Evolutionary conservation across 1,140 invertebrate genomes (phyloP), one percentile per base, ranked within the genome.

Genomic region (Drosophila funebris): DNA sequence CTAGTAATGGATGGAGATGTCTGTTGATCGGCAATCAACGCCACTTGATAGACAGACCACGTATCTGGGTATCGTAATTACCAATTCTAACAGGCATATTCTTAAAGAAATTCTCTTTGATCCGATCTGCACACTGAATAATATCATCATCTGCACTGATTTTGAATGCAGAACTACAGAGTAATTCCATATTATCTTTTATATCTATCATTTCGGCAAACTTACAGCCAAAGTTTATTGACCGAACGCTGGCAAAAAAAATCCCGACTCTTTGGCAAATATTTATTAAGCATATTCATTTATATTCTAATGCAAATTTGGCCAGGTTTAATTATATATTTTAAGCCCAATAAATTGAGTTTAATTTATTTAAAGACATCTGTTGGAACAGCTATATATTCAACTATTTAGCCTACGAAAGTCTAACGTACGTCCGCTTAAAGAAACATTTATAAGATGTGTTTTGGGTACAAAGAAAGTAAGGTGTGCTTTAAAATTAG

Each of bases 1-100:
- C 80, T 63, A 76, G 76, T 79, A 74, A 62, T 58, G 72, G 70
- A 79, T 70, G 44, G 54, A 64, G 63, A 67, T 73, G 70, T 73
- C 52, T 41, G 52, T 31, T 39, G 57, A 69, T 68, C 53, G 62
- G 11, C 66, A 73, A 60, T 72, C 48, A 57, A 60, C 56, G 56
- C 70, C 67, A 83, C 56, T 82, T 85, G 81, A 82, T 79, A 82
- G 73, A 75, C 85, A 85, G 67, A 74, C 81, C 82, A 85, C 81
- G 78, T 85, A 78, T 37, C 18, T 37, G 44, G 1, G 41, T 18
- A 43, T 50, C 31, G 39, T 72, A 73, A 73, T 73, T 68, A 53
- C 46, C 70, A 44, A 53, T 73, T 73, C 70, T 73, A 61, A 73
- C 54, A 37, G 56, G 52, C 61, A 60, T 68, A 43, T 24, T 52